Percentiles rank a stretch among this genome's conserved stretches.
Evolutionary conservation across 2,797 vertebrate species (phyloP).

Genomic region (Girardinus metallicus): DNA sequence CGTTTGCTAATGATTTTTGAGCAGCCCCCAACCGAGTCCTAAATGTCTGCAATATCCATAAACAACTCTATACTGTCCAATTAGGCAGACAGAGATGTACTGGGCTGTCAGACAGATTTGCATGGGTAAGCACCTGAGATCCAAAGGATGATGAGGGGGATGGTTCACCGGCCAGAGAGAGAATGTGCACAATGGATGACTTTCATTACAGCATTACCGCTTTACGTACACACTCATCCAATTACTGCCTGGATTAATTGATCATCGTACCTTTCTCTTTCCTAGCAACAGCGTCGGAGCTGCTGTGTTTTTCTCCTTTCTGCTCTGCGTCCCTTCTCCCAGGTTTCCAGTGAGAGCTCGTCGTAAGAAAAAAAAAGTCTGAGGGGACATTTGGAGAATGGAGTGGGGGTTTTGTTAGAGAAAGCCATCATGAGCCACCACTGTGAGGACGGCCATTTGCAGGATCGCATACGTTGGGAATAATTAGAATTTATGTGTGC

Average conservation of each 20-base stretch:
- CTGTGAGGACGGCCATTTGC: slow-evolving; percentile 77
- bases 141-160: slow-evolving; percentile 91
- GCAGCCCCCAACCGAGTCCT: slow-evolving; percentile 95
- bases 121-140: slow-evolving; percentile 97
- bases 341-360: slow-evolving; percentile 56
- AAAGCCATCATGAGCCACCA: slow-evolving; percentile 60
- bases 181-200: slow-evolving; percentile 91
- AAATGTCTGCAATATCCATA: slow-evolving; percentile 98
- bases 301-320: slow-evolving; percentile 71
- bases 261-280: slow-evolving; percentile 88
- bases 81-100: slow-evolving; percentile 98
- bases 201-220: slow-evolving; percentile 95
- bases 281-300: slow-evolving; percentile 53
- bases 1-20: slow-evolving; percentile 97
- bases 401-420: slow-evolving; percentile 49
- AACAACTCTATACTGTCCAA: slow-evolving; percentile 99
- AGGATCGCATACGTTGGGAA: slow-evolving; percentile 69
- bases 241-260: slow-evolving; percentile 99
- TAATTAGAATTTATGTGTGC: slow-evolving; percentile 83
- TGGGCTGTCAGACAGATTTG: slow-evolving; percentile 97
- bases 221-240: slow-evolving; percentile 91
- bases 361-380: slow-evolving; percentile 47
- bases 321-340: slow-evolving; percentile 53
- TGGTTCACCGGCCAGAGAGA: slow-evolving; percentile 84
- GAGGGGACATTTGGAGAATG: slow-evolving; percentile 62